Percentiles rank a stretch among this genome's conserved stretches.
Evolutionary conservation across 2,888 invertebrate species (phyloP).

Genomic region (Andrena bicolor): DNA sequence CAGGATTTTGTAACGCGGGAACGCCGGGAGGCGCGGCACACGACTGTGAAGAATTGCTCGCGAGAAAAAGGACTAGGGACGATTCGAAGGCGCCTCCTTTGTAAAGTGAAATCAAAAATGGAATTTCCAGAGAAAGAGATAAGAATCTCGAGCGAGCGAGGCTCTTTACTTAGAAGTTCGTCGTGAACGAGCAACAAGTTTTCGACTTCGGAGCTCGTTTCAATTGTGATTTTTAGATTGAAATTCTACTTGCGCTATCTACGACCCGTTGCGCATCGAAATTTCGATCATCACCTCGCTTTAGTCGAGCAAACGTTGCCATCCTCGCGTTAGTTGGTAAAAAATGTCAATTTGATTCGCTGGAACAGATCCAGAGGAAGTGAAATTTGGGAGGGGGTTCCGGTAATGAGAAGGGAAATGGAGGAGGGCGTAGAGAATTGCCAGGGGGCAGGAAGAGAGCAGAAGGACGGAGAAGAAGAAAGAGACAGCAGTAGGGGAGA

Average conservation of each 20-base stretch:
- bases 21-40: background rate
- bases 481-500: background rate
- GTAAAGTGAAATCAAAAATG: too few relatives aligned
- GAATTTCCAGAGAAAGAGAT: background rate
- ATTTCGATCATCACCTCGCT: too few relatives aligned
- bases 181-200: too few relatives aligned
- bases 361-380: background rate
- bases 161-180: too few relatives aligned
- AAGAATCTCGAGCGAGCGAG: background rate
- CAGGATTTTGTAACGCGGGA: conserved; percentile 19
- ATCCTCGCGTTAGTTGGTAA: too few relatives aligned
- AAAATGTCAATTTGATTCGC: background rate
- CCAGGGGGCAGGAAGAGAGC: conserved; percentile 7
- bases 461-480: background rate
- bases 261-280: too few relatives aligned
- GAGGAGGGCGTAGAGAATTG: background rate
- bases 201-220: too few relatives aligned
- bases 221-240: too few relatives aligned
- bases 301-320: too few relatives aligned
- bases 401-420: background rate
- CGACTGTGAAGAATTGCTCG: background rate
- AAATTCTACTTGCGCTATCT: too few relatives aligned
- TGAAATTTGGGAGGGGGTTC: too few relatives aligned
- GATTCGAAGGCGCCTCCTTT: background rate
- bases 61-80: background rate